Evolutionary conservation across 2,797 vertebrate species (phyloP).

Genomic region (Acropternis orthonyx): DNA sequence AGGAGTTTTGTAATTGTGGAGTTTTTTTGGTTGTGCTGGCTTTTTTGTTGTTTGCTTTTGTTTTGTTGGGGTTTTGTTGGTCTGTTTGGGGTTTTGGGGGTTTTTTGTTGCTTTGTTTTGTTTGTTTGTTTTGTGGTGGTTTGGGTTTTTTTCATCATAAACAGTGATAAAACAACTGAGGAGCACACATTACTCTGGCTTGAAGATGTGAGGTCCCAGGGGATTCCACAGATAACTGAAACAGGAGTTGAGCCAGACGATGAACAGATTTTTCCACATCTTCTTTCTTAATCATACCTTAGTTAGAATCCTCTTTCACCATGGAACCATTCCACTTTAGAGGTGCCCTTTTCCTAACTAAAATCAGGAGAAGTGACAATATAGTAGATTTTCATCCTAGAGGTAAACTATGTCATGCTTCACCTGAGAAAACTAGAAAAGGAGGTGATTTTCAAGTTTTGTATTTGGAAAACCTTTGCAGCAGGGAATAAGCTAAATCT

Average conservation of each 20-base stretch:
- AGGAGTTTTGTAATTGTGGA: not conserved
- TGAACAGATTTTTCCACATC: not conserved
- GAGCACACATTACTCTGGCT: not conserved
- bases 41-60: not conserved
- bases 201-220: not conserved
- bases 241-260: not conserved
- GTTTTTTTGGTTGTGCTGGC: not conserved
- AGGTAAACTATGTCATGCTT: not conserved
- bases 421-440: not conserved
- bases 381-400: not conserved
- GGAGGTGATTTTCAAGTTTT: not conserved
- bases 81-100: no score
- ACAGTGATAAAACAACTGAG: not conserved
- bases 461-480: not conserved
- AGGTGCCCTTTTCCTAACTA: not conserved
- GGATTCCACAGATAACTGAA: not conserved
- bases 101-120: not conserved
- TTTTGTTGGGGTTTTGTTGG: no score
- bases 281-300: not conserved
- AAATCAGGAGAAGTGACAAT: not conserved
- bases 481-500: not conserved
- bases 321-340: not conserved
- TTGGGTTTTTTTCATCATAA: not conserved
- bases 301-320: not conserved
- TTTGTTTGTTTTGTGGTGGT: not conserved